Conservation (phyloP, 2,888 invertebrate species). For the Thecocarcelia acutangulata region DNA sequence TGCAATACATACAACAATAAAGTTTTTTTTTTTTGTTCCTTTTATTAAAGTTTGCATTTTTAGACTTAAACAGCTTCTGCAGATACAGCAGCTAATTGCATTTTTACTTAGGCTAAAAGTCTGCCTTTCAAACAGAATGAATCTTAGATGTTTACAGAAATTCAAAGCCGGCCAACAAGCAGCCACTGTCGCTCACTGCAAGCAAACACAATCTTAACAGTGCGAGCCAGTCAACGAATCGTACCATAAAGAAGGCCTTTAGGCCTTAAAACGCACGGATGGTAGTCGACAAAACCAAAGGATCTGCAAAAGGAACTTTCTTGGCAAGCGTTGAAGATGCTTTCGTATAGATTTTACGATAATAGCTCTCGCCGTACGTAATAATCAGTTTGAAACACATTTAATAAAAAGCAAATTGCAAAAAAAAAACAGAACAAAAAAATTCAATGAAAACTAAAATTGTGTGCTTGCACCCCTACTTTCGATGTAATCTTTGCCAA, state of each 20-base stretch:
- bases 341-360: conserved; percentile 73
- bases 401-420: conserved; percentile 64
- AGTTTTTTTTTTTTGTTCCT: background rate
- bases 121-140: conserved; percentile 63
- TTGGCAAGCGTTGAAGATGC: conserved; percentile 59
- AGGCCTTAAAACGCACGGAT: conserved; percentile 63
- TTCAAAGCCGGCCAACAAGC: conserved; percentile 31
- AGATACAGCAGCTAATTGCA: conserved; percentile 79
- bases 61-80: conserved; percentile 78
- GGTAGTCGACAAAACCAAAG: conserved; percentile 48
- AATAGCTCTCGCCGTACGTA: conserved; percentile 75
- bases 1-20: conserved; percentile 31
- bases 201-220: background rate
- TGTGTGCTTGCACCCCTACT: conserved; percentile 59
- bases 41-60: conserved; percentile 45
- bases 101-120: conserved; percentile 70
- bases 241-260: conserved; percentile 59
- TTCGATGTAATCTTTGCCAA: conserved; percentile 41
- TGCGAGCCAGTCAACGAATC: conserved; percentile 21
- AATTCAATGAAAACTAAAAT: conserved; percentile 25
- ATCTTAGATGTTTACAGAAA: conserved; percentile 45
- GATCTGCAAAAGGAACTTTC: conserved; percentile 31
- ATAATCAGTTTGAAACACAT: conserved; percentile 77
- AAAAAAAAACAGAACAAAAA: too few species aligned
- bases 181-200: conserved; percentile 33